Conservation (phyloP, 2,888 invertebrate genomes). For the Diplolepis rosae region DNA sequence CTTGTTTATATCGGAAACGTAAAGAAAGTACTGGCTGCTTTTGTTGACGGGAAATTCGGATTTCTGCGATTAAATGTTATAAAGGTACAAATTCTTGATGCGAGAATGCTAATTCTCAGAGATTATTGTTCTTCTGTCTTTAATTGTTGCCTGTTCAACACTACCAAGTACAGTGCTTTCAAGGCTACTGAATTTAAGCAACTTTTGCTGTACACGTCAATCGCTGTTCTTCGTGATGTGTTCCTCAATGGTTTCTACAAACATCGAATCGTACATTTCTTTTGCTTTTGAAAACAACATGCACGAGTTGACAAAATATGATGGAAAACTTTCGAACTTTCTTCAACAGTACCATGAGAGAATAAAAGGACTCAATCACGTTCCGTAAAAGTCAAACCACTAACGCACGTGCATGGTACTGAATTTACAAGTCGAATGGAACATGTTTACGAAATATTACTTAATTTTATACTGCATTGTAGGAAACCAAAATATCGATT, state of each 20-base stretch:
- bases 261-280: too few relatives aligned
- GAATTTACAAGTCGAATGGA: too few relatives aligned
- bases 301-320: background rate
- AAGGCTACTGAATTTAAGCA: too few relatives aligned
- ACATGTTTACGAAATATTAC: too few relatives aligned
- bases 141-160: conserved; percentile 3
- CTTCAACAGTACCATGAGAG: background rate
- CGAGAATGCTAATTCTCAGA: conserved; percentile 2
- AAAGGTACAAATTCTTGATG: conserved; percentile 4
- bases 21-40: conserved; percentile 20
- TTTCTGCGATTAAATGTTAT: background rate
- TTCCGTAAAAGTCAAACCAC: too few relatives aligned
- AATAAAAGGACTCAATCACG: background rate
- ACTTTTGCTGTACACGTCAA: background rate
- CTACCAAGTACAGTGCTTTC: background rate
- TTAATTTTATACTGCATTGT: too few relatives aligned
- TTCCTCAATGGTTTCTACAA: too few relatives aligned
- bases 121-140: conserved; percentile 22
- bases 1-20: conserved; percentile 16
- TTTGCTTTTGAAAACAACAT: background rate
- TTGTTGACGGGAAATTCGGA: conserved; percentile 9
- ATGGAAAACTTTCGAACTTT: background rate
- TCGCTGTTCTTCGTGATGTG: too few relatives aligned
- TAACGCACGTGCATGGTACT: too few relatives aligned
- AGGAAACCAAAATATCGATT: too few relatives aligned